These are phyloP conservation scores for Ostrea denselamellosa DNA, from an alignment of 1,140 invertebrate genomes.

Conservation along the genomic window DNA sequence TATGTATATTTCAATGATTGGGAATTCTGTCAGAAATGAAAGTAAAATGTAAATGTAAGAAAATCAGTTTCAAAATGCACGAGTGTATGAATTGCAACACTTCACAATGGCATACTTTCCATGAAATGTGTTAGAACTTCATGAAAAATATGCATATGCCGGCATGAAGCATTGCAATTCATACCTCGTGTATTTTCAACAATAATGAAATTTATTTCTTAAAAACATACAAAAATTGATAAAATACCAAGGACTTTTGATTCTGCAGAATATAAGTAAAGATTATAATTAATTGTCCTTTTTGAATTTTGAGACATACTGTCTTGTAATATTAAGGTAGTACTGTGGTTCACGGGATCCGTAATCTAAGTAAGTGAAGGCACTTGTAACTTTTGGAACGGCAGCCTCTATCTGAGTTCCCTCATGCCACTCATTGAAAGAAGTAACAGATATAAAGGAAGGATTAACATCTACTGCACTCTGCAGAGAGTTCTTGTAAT, in stretches of 20 bases:
- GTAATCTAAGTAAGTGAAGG: slow-evolving; percentile 76
- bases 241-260: background rate
- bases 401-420: slow-evolving; percentile 81
- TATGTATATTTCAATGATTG: no score
- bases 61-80: no score
- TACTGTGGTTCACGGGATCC: slow-evolving; percentile 67
- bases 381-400: slow-evolving; percentile 62
- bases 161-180: no score
- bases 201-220: background rate
- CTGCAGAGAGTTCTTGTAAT: slow-evolving; percentile 78
- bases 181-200: no score
- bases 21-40: no score
- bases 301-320: slow-evolving; percentile 61
- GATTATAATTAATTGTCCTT: background rate
- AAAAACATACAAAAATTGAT: background rate
- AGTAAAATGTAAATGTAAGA: no score
- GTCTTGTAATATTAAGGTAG: slow-evolving; percentile 75
- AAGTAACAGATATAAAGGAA: slow-evolving; percentile 79
- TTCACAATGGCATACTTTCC: no score
- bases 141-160: no score
- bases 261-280: no score
- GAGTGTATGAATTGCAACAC: no score
- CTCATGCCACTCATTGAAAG: slow-evolving; percentile 82
- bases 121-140: no score
- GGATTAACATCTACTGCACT: slow-evolving; percentile 74